Evolutionary conservation across 1,140 invertebrate genomes (phyloP).

Genomic region (Caenorhabditis elegans): WBcel235 BX284606.5:4990001-4990500

Average conservation of each 20-base stretch:
- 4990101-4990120: constrained; percentile 62
- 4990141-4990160: constrained; percentile 62
- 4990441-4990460: constrained; percentile 62
- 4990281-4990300: constrained; percentile 61
- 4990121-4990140: constrained; percentile 61
- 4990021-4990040: constrained; percentile 59
- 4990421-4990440: constrained; percentile 64
- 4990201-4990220: constrained; percentile 45
- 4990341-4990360: constrained; percentile 64
- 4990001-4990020: constrained; percentile 56
- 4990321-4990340: constrained; percentile 62
- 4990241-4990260: constrained; percentile 59
- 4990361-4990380: constrained; percentile 64
- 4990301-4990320: constrained; percentile 63
- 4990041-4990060: constrained; percentile 63
- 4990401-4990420: not conserved
- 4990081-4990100: constrained; percentile 61
- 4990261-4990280: constrained; percentile 66
- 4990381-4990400: constrained; percentile 43
- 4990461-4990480: constrained; percentile 63
- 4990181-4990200: not conserved
- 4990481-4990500: constrained; percentile 57
- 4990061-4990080: constrained; percentile 63
- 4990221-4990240: constrained; percentile 61
- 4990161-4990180: constrained; percentile 55